phyloP scores from a whole-genome alignment of 1,140 invertebrate genomes.

The Scaptodrosophila lebanonensis region DNA sequence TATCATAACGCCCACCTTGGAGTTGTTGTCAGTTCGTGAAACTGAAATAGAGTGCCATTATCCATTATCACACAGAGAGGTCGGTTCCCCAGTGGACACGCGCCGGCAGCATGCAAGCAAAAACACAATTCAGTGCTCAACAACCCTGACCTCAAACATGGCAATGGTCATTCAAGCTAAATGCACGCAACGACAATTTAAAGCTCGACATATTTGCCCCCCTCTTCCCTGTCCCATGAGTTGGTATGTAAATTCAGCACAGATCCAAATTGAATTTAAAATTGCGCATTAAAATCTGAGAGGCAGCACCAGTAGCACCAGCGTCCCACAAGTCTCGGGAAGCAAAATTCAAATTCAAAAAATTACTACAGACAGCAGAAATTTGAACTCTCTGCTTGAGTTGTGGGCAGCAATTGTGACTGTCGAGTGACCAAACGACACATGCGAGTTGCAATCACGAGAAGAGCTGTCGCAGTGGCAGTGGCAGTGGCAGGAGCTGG shows the following conservation, averaged over 20 bases:
- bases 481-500: background rate
- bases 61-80: too few species aligned
- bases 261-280: conserved; percentile 21
- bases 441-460: too few species aligned
- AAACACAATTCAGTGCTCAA: background rate
- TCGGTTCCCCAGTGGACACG: background rate
- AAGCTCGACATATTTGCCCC: background rate
- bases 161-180: background rate
- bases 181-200: conserved; percentile 5
- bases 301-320: background rate
- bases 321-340: too few species aligned
- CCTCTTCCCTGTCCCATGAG: background rate
- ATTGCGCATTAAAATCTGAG: conserved; percentile 13
- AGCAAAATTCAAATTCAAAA: conserved; percentile 5
- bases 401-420: too few species aligned
- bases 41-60: too few species aligned
- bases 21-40: too few species aligned
- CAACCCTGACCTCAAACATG: conserved; percentile 8
- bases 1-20: too few species aligned
- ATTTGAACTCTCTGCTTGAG: too few species aligned
- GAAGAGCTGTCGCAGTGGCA: too few species aligned
- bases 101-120: background rate
- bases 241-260: conserved; percentile 13
- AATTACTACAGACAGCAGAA: conserved; percentile 3
- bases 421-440: too few species aligned